phyloP scores from a whole-genome alignment of 2,888 invertebrate species.

The Capitulum mitella region DNA sequence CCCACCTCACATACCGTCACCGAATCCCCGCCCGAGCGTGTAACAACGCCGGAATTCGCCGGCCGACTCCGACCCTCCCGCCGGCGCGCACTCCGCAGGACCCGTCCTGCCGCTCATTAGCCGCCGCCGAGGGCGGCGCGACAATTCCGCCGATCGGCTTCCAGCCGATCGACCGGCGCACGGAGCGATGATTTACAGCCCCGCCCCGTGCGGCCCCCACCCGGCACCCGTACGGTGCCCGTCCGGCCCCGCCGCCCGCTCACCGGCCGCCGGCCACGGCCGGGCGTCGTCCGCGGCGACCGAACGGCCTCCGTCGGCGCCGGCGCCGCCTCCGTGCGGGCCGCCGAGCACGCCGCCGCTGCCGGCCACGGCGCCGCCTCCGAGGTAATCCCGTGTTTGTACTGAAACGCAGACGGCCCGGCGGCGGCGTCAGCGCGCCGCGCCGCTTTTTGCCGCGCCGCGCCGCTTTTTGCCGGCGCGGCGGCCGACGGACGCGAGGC shows the following conservation, averaged over 20 bases:
- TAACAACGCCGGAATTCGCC: too few species aligned
- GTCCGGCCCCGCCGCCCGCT: background rate
- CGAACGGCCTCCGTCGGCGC: too few species aligned
- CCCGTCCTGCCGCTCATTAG: too few species aligned
- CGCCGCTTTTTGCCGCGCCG: background rate
- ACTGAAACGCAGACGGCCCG: background rate
- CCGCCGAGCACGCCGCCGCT: background rate
- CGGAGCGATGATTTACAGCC: background rate
- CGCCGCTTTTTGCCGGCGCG: background rate
- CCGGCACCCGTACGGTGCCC: too few species aligned
- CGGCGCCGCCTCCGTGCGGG: background rate
- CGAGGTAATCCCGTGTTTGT: background rate
- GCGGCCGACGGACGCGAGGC: background rate
- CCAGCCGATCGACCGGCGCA: background rate
- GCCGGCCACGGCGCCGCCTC: background rate
- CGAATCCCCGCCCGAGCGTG: too few species aligned
- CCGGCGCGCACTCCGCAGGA: too few species aligned
- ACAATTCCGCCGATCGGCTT: background rate
- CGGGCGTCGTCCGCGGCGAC: background rate
- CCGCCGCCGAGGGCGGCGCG: too few species aligned
- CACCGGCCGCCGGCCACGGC: background rate
- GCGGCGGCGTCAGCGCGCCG: background rate
- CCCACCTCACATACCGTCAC: too few species aligned
- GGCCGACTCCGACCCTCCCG: background rate
- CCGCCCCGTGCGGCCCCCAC: too few species aligned